Percentiles rank a stretch among this genome's conserved stretches.
phyloP scores from a whole-genome alignment of 2,888 invertebrate species.

The Caenorhabditis imperialis region DNA sequence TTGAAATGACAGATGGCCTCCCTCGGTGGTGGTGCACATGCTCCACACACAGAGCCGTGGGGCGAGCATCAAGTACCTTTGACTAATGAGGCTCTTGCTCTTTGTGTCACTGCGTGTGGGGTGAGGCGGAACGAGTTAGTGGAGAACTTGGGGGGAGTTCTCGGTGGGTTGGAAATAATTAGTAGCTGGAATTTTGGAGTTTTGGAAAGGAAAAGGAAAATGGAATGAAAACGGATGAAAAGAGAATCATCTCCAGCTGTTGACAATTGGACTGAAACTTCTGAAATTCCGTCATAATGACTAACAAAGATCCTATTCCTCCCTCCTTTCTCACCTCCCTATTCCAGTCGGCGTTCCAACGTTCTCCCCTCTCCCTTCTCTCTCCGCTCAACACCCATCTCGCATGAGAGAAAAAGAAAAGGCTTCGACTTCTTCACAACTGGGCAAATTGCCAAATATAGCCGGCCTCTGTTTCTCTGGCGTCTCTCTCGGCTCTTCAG shows the following conservation, averaged over 20 bases:
- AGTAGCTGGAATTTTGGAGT: constrained; percentile 28
- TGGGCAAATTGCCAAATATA: constrained; percentile 57
- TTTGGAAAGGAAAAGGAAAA: constrained; percentile 12
- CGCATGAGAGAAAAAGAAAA: not conserved
- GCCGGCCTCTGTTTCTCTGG: too few species aligned
- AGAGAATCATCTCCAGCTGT: not conserved
- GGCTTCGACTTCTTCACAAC: constrained; percentile 41
- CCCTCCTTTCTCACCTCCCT: not conserved
- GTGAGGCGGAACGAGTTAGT: constrained; percentile 46
- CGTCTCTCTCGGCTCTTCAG: too few species aligned
- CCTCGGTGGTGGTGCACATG: not conserved
- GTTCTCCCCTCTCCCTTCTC: not conserved
- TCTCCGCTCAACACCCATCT: not conserved
- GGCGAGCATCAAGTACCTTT: constrained; percentile 41
- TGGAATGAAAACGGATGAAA: not conserved
- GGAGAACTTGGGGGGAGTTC: too few species aligned
- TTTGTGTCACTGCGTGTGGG: too few species aligned
- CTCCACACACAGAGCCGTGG: not conserved
- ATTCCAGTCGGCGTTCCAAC: not conserved
- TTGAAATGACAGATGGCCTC: constrained; percentile 42
- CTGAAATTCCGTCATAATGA: too few species aligned
- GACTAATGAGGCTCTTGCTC: constrained; percentile 38
- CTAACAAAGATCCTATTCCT: too few species aligned
- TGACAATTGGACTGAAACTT: not conserved
- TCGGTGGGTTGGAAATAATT: too few species aligned